Percentiles rank a stretch among this genome's conserved stretches.
Evolutionary conservation across 2,113 vertebrate species (phyloP).

Genomic region (Bufo bufo): DNA sequence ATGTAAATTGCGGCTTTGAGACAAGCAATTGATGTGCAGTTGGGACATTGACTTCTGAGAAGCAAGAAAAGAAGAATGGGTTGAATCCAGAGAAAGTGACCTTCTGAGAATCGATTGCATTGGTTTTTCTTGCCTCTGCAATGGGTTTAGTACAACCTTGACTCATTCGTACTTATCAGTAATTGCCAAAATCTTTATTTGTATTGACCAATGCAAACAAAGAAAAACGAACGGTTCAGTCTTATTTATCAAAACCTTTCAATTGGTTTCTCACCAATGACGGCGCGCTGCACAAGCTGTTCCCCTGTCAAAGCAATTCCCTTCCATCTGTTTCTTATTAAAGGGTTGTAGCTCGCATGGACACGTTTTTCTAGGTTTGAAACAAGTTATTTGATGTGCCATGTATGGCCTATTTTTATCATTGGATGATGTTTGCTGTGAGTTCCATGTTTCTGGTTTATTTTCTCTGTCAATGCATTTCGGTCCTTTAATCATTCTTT

Average conservation of each 20-base stretch:
- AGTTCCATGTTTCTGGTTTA: not conserved
- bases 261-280: conserved; percentile 2
- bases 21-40: conserved; percentile 34
- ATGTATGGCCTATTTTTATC: not conserved
- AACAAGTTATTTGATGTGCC: not conserved
- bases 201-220: conserved; percentile 42
- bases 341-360: not conserved
- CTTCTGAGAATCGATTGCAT: conserved; percentile 53
- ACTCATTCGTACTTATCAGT: conserved; percentile 54
- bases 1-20: conserved; percentile 27
- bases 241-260: conserved; percentile 46
- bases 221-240: conserved; percentile 35
- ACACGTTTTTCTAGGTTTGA: not conserved
- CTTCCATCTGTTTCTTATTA: conserved; percentile 2
- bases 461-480: not conserved
- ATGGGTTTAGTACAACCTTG: conserved; percentile 54
- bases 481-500: too few species aligned
- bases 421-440: not conserved
- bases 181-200: conserved; percentile 52
- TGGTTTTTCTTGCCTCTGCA: conserved; percentile 42
- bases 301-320: not conserved
- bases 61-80: conserved; percentile 45
- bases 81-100: conserved; percentile 46
- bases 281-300: not conserved
- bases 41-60: conserved; percentile 43